Evolutionary conservation across 2,113 vertebrate species (phyloP), one percentile per base, ranked within the genome.

Genomic region (Azemiops feae): DNA sequence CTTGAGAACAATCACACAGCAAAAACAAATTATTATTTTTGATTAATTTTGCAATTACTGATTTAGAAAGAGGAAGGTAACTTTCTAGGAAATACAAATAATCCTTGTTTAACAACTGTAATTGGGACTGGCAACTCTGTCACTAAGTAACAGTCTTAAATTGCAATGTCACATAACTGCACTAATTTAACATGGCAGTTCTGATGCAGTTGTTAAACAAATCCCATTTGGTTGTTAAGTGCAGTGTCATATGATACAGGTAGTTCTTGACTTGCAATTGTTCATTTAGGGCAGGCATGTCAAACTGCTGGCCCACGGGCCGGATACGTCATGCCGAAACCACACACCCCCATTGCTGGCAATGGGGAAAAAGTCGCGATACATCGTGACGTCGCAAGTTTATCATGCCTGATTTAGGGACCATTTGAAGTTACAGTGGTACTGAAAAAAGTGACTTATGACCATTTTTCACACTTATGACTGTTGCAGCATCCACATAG

Each of bases 1-100:
- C 6, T 93, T 93, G 22, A 94, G 94, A 95, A 91, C 11, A 25
- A 58, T 87, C 39, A 12, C 69, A 94, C 27, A 69, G 60, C 30
- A 69, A n/a, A n/a, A 69, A 69, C 60, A 69, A 69, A 69, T 74
- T 34, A 34, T 2, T 74, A 1, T 34, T 74, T 39, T 39, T 5
- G 1, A 81, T 74, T 39, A 74, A 74, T 8, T 74, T 74, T 74
- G 16, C 14, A 74, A 74, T 34, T 74, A 74, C 69, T 74, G n/a
- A 39, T 74, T 81, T 81, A 81, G 69, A 81, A 81, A 81, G n/a
- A 74, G 5, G n/a, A 74, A 81, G 16, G 5, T 39, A 81, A 81
- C 69, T 20, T 81, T 20, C 2, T 39, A 39, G 69, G 69, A 81
- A 39, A 34, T 81, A 20, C n/a, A 39, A 6, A 5, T 81, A 81